Evolutionary conservation across 2,797 vertebrate species (phyloP).

Genomic region (Hypotaenidia philippensis): DNA sequence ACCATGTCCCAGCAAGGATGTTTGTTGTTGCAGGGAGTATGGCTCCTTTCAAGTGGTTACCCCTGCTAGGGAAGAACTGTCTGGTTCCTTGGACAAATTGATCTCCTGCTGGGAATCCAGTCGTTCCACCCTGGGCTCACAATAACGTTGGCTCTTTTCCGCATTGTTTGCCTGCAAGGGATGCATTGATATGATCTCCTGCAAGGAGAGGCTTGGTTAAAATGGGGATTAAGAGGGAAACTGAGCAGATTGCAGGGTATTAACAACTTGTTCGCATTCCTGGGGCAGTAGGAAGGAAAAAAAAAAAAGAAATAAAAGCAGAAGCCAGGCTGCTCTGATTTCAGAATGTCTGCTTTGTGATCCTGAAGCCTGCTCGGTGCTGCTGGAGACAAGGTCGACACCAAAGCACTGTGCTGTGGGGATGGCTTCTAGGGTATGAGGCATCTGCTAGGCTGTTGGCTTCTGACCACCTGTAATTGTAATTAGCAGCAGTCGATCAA

Average conservation of each 20-base stretch:
- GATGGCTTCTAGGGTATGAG: background rate
- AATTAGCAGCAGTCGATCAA: background rate
- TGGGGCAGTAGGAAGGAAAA: background rate
- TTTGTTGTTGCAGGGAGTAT: background rate
- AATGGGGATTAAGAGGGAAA: background rate
- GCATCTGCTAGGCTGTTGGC: background rate
- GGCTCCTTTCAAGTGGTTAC: background rate
- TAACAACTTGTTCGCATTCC: slow-evolving; percentile 39
- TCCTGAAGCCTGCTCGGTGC: background rate
- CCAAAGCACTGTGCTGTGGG: background rate
- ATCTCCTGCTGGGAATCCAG: slow-evolving; percentile 63
- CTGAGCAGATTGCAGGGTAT: slow-evolving; percentile 40
- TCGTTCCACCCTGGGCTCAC: slow-evolving; percentile 50
- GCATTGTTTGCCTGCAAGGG: background rate
- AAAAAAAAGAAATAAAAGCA: background rate
- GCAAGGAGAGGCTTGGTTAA: background rate
- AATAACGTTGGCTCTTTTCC: slow-evolving; percentile 42
- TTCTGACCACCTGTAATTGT: background rate
- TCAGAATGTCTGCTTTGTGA: slow-evolving; percentile 22
- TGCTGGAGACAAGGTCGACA: accelerated
- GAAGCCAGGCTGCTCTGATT: slow-evolving; percentile 47
- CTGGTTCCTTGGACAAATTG: slow-evolving; percentile 29
- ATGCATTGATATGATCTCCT: slow-evolving; percentile 38
- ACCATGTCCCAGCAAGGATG: background rate
- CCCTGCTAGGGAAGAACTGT: slow-evolving; percentile 9